These are phyloP conservation scores for Melanotaenia maccullochi DNA, from an alignment of 2,797 vertebrate species.

Conservation along the genomic window DNA sequence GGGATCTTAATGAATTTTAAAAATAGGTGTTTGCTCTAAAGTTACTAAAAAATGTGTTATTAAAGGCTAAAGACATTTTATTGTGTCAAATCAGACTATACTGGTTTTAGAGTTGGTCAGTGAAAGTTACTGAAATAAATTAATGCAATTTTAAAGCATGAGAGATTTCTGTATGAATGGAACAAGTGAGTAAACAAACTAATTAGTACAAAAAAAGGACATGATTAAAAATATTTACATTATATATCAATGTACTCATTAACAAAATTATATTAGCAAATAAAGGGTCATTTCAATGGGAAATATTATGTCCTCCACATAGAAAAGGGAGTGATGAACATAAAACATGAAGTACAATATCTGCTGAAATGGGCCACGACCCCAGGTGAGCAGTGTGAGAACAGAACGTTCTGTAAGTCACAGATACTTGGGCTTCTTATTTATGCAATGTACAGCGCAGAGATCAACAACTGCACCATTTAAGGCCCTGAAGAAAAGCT, in stretches of 20 bases:
- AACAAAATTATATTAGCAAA: slow-evolving; percentile 5
- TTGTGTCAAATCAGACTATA: slow-evolving; percentile 21
- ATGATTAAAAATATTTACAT: background rate
- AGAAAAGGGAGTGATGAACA: slow-evolving; percentile 23
- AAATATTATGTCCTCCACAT: background rate
- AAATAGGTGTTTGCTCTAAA: slow-evolving; percentile 20
- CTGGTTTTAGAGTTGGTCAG: slow-evolving; percentile 5
- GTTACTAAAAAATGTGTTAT: slow-evolving; percentile 29
- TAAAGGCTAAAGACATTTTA: slow-evolving; percentile 2
- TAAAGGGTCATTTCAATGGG: background rate
- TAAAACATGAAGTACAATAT: slow-evolving; percentile 22
- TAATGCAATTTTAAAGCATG: background rate
- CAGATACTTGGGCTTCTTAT: slow-evolving; percentile 46
- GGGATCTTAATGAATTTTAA: background rate
- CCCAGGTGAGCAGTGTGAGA: slow-evolving; percentile 29
- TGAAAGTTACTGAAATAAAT: slow-evolving; percentile 20
- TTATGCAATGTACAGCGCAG: slow-evolving; percentile 45
- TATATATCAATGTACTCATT: background rate
- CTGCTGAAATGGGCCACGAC: slow-evolving; percentile 13
- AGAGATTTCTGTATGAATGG: background rate
- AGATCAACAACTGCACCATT: slow-evolving; percentile 52
- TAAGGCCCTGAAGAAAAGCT: slow-evolving; percentile 41
- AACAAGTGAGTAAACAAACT: background rate
- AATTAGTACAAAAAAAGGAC: background rate
- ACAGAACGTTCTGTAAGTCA: slow-evolving; percentile 53